Evolutionary conservation across 1,140 invertebrate species (phyloP).

Genomic region (Panulirus ornatus): DNA sequence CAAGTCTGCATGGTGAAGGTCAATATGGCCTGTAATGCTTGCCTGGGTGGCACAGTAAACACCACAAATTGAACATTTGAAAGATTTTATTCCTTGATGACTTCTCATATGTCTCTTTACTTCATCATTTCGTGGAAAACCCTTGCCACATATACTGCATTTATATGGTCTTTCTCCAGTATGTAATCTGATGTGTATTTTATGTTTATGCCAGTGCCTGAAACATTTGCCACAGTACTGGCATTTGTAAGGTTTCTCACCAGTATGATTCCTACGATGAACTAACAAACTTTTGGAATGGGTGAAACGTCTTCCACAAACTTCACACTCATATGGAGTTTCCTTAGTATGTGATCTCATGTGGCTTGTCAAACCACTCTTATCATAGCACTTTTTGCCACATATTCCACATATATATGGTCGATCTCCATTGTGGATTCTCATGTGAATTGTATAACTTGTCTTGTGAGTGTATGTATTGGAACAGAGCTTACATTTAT

Average conservation of each 20-base stretch:
- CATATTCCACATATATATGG: slow-evolving; percentile 87
- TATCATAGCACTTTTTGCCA: slow-evolving; percentile 84
- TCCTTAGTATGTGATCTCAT: slow-evolving; percentile 74
- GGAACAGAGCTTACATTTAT: slow-evolving; percentile 79
- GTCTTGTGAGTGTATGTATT: slow-evolving; percentile 82
- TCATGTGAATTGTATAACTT: slow-evolving; percentile 90
- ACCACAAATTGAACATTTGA: slow-evolving; percentile 75
- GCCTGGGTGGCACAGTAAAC: slow-evolving; percentile 75
- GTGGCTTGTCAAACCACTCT: slow-evolving; percentile 73
- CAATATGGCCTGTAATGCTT: slow-evolving; percentile 74
- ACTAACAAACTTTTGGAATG: slow-evolving; percentile 75
- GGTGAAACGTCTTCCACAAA: slow-evolving; percentile 73
- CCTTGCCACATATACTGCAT: slow-evolving; percentile 74
- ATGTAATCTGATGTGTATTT: slow-evolving; percentile 76
- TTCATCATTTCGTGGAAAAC: slow-evolving; percentile 75
- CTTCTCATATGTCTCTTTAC: slow-evolving; percentile 75
- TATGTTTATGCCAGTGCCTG: slow-evolving; percentile 76
- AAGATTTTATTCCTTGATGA: slow-evolving; percentile 74
- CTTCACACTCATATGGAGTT: slow-evolving; percentile 74
- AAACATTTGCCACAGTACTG: slow-evolving; percentile 93
- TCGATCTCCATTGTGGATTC: slow-evolving; percentile 87
- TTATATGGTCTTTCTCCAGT: slow-evolving; percentile 76
- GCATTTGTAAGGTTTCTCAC: slow-evolving; percentile 92
- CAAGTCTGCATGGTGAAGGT: slow-evolving; percentile 73
- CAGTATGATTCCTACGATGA: slow-evolving; percentile 83